Base-by-base conservation (phyloP, 2,888 invertebrate genomes). In the Himalopsyche tibetana region DNA sequence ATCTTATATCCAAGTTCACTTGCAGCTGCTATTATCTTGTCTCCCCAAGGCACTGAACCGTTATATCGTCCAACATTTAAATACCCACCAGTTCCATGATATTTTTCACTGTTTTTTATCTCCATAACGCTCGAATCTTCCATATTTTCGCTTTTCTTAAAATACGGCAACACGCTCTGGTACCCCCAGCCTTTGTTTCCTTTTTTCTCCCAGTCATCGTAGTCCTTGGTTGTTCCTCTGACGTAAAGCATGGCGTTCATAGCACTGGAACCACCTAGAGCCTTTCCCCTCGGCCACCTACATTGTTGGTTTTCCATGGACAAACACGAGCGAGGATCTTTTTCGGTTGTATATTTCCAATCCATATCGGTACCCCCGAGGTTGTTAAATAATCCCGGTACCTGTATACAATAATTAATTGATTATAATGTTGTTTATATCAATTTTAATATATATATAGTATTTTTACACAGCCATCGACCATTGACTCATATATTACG, bases 221-320 rank as follows among this genome's bases (percentile, higher is more conserved):
- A 95, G 89, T 95, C 94, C 8, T 90, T 90, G 0, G 90, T 91
- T 89, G 93, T 94, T 0, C 95, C 95, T 63, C 94, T 92, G 8
- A 95, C 91, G 89, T 94, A 95, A 83, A 95, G 91, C 93, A 95
- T 95, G 63, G 93, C 94, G 89, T 95, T 95, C 28, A 95, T 91
- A 4, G 93, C 92, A 81, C 94, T 94, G 0, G 94, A 93, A 9
- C 95, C 95, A 51, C 95, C 95, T 89, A 95, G 91, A 86, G 94
- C 93, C 89, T 95, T 95, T 0, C 96, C 96, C 86, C 95, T 93
- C 45, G 94, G 94, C 95, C 95, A 95, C 17, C 90, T 91, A 84
- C 92, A 92, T 82, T 90, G 89, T 80, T 91, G 90, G 84, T 91
- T 89, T 89, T 89, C 91, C 82, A 93, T 93, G 74, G 92, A 90